Percentiles rank a stretch among this genome's conserved stretches.
phyloP scores from a whole-genome alignment of 2,797 vertebrate species.

The Meda fulgida region DNA sequence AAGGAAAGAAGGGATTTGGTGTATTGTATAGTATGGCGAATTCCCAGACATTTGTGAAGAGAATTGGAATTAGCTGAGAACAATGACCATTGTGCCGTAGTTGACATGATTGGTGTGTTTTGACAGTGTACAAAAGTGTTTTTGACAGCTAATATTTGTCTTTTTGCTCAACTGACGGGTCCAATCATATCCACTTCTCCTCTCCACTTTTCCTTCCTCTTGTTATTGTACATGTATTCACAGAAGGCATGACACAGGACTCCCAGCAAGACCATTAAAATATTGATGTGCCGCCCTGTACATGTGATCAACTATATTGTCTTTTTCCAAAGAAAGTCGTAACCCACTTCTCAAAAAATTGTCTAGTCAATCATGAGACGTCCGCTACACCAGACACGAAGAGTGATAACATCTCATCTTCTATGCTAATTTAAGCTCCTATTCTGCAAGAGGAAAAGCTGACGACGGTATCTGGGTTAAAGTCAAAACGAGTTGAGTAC shows the following conservation, averaged over 20 bases:
- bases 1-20: slow-evolving; percentile 8
- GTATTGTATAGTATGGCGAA: background rate
- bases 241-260: slow-evolving; percentile 4
- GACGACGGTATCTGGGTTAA: slow-evolving; percentile 1
- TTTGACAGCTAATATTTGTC: slow-evolving; percentile 23
- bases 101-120: background rate
- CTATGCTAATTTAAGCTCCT: background rate
- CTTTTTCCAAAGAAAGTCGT: background rate
- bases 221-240: slow-evolving; percentile 1
- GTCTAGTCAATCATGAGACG: background rate
- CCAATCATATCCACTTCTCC: background rate
- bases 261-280: background rate
- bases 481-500: background rate
- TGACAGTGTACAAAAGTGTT: slow-evolving; percentile 19
- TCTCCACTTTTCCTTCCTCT: background rate
- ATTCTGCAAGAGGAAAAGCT: background rate
- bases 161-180: background rate
- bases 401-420: slow-evolving; percentile 29
- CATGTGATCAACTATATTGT: background rate
- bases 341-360: slow-evolving; percentile 10
- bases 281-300: slow-evolving; percentile 3
- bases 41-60: slow-evolving; percentile 20
- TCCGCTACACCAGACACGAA: slow-evolving; percentile 3
- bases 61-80: background rate
- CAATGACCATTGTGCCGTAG: slow-evolving; percentile 32